Evolutionary conservation across 2,797 vertebrate genomes (phyloP).

Genomic region (Picus viridis): DNA sequence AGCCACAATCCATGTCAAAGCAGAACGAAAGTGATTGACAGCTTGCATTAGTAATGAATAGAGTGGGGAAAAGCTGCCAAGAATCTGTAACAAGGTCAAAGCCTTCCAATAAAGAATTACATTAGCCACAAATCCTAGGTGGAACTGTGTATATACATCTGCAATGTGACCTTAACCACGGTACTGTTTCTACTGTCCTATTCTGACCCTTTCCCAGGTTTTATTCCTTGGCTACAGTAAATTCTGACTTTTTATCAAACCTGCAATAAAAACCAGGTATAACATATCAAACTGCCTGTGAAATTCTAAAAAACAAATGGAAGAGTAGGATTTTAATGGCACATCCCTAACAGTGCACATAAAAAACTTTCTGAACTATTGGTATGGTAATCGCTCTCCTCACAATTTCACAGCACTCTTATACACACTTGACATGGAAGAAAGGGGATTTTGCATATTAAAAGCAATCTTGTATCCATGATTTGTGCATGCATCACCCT

Average conservation of each 20-base stretch:
- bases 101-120: conserved; percentile 64
- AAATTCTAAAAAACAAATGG: neutral
- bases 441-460: conserved; percentile 63
- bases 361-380: conserved; percentile 57
- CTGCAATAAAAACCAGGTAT: neutral
- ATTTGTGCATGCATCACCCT: neutral
- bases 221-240: neutral
- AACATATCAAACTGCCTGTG: neutral
- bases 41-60: conserved; percentile 66
- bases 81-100: conserved; percentile 65
- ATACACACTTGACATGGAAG: neutral
- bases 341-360: neutral
- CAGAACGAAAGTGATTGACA: conserved; percentile 69
- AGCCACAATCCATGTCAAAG: conserved; percentile 57
- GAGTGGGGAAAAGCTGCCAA: conserved; percentile 45
- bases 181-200: neutral
- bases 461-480: conserved; percentile 44
- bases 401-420: conserved; percentile 30
- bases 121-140: conserved; percentile 58
- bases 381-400: conserved; percentile 41
- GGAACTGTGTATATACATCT: conserved; percentile 18
- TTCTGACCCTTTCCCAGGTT: neutral
- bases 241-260: neutral
- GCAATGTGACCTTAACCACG: conserved; percentile 8
- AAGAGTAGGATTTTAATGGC: conserved; percentile 37